These are phyloP conservation scores for Polietes domitor DNA, from an alignment of 2,888 invertebrate genomes.

Conservation along the genomic window DNA sequence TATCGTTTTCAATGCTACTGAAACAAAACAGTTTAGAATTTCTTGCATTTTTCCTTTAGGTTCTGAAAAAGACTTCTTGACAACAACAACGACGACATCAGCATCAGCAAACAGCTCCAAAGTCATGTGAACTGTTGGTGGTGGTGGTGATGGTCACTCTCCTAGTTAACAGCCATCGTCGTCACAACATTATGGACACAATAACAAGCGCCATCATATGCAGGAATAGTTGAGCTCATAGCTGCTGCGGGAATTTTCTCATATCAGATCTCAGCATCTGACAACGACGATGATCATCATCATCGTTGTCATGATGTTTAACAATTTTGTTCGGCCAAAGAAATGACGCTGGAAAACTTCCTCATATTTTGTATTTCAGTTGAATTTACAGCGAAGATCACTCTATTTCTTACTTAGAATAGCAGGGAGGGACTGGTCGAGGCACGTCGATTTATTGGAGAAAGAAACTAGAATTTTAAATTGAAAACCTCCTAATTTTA, in stretches of 20 bases:
- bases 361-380: constrained; percentile 6
- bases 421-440: background rate
- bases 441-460: background rate
- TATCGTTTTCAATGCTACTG: constrained; percentile 49
- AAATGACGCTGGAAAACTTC: background rate
- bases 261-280: constrained; percentile 4
- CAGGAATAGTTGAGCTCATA: background rate
- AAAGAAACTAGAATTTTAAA: background rate
- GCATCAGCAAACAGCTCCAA: background rate
- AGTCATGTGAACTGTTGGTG: background rate
- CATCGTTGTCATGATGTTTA: background rate
- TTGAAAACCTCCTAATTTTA: no score
- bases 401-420: background rate
- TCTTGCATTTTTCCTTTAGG: constrained; percentile 29
- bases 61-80: background rate
- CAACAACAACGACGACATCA: background rate
- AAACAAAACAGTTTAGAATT: constrained; percentile 61
- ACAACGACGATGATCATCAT: background rate
- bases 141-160: background rate
- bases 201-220: constrained; percentile 63
- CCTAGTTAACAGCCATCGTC: background rate
- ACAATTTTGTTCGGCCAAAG: background rate
- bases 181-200: background rate
- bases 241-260: constrained; percentile 8
- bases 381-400: background rate